Evolutionary conservation across 2,113 vertebrate genomes (phyloP).

Genomic region (Columba livia): DNA sequence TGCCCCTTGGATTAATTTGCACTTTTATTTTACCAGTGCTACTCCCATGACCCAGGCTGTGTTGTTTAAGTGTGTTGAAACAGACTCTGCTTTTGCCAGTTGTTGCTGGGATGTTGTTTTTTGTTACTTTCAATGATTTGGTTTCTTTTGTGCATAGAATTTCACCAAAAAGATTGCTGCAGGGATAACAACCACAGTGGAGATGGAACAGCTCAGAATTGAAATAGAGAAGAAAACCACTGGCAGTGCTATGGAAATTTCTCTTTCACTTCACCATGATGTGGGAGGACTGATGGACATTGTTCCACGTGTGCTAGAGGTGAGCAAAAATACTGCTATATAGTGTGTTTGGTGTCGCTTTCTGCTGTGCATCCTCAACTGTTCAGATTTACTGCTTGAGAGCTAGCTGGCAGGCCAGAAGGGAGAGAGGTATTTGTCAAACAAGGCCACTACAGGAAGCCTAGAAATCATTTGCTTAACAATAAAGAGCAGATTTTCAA

Average conservation of each 20-base stretch:
- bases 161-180: slow-evolving; percentile 37
- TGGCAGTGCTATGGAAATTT: slow-evolving; percentile 26
- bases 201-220: slow-evolving; percentile 45
- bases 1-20: not conserved
- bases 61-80: not conserved
- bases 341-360: not conserved
- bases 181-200: slow-evolving; percentile 55
- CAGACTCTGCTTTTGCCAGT: not conserved
- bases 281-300: slow-evolving; percentile 61
- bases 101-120: not conserved
- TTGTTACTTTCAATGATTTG: not conserved
- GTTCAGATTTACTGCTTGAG: not conserved
- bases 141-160: slow-evolving; percentile 54
- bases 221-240: slow-evolving; percentile 56
- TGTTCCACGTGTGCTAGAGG: slow-evolving; percentile 73
- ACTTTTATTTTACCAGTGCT: not conserved
- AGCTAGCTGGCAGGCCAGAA: not conserved
- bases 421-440: not conserved
- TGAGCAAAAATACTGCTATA: not conserved
- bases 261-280: slow-evolving; percentile 72
- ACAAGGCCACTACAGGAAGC: not conserved
- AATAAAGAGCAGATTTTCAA: not conserved
- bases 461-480: not conserved
- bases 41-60: not conserved
- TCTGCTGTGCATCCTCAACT: not conserved